phyloP scores from a whole-genome alignment of 1,140 invertebrate species.

The Liolophura sinensis region DNA sequence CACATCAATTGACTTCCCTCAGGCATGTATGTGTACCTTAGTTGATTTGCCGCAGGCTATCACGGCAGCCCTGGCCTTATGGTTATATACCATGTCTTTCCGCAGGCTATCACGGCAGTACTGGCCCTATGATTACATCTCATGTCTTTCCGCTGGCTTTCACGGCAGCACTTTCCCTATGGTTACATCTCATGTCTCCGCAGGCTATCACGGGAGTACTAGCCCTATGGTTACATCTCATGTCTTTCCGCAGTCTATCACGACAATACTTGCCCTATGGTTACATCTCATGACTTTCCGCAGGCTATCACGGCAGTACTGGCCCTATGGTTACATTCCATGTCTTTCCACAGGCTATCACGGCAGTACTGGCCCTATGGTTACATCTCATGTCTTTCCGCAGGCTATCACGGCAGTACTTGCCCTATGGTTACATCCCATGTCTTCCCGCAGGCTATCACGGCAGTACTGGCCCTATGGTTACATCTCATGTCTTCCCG shows the following conservation, averaged over 20 bases:
- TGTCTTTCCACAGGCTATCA: slow-evolving; percentile 14
- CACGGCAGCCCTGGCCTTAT: slow-evolving; percentile 15
- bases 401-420: slow-evolving; percentile 15
- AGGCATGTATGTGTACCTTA: too few relatives aligned
- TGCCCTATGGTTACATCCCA: slow-evolving; percentile 10
- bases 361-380: slow-evolving; percentile 13
- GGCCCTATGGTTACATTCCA: slow-evolving; percentile 12
- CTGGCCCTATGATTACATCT: slow-evolving; percentile 9
- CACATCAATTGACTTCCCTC: too few relatives aligned
- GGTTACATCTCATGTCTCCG: slow-evolving; percentile 4
- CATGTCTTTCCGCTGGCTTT: slow-evolving; percentile 9
- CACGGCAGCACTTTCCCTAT: slow-evolving; percentile 14
- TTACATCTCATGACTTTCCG: slow-evolving; percentile 1
- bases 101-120: slow-evolving; percentile 15
- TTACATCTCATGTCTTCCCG: slow-evolving; percentile 2
- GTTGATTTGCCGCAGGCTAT: slow-evolving; percentile 11
- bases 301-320: slow-evolving; percentile 15
- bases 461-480: slow-evolving; percentile 13
- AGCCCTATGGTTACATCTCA: slow-evolving; percentile 10
- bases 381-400: slow-evolving; percentile 2
- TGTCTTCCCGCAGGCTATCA: slow-evolving; percentile 14
- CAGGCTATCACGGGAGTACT: slow-evolving; percentile 15
- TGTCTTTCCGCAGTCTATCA: slow-evolving; percentile 14
- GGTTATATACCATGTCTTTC: too few relatives aligned
- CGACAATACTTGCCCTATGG: slow-evolving; percentile 12